These are phyloP conservation scores for Acleris laterana DNA, from an alignment of 2,888 invertebrate species.

Conservation along the genomic window DNA sequence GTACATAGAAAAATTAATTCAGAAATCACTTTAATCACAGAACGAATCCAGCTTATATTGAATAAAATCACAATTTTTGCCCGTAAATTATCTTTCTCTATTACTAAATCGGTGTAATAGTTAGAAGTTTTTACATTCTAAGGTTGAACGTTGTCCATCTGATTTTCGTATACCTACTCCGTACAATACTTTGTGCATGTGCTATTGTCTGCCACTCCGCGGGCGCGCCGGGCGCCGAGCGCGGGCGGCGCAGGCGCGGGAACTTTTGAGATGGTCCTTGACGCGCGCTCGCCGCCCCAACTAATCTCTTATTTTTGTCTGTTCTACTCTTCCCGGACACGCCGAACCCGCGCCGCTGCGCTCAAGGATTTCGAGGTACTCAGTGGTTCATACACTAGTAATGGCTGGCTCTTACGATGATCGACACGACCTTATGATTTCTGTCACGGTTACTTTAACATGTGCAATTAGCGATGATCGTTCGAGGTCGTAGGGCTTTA, in stretches of 20 bases:
- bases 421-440: slow-evolving; percentile 72
- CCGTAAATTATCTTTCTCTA: slow-evolving; percentile 65
- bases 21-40: slow-evolving; percentile 19
- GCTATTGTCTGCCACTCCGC: slow-evolving; percentile 68
- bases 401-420: slow-evolving; percentile 79
- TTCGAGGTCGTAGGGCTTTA: slow-evolving; percentile 84
- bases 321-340: slow-evolving; percentile 89
- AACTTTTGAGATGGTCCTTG: slow-evolving; percentile 98
- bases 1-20: slow-evolving; percentile 23
- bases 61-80: slow-evolving; percentile 62
- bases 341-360: slow-evolving; percentile 87
- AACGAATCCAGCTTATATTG: slow-evolving; percentile 63
- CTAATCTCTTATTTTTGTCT: slow-evolving; percentile 88
- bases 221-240: slow-evolving; percentile 41
- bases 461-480: slow-evolving; percentile 75
- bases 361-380: slow-evolving; percentile 94
- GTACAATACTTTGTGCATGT: slow-evolving; percentile 68
- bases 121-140: slow-evolving; percentile 70
- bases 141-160: slow-evolving; percentile 69
- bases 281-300: slow-evolving; percentile 81
- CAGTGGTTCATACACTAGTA: slow-evolving; percentile 83
- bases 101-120: slow-evolving; percentile 78
- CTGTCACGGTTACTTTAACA: slow-evolving; percentile 71
- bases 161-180: slow-evolving; percentile 60
- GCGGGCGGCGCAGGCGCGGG: slow-evolving; percentile 64